These are phyloP conservation scores for Tetraodon nigroviridis DNA, from an alignment of 2,113 vertebrate species.

Conservation along the genomic window DNA sequence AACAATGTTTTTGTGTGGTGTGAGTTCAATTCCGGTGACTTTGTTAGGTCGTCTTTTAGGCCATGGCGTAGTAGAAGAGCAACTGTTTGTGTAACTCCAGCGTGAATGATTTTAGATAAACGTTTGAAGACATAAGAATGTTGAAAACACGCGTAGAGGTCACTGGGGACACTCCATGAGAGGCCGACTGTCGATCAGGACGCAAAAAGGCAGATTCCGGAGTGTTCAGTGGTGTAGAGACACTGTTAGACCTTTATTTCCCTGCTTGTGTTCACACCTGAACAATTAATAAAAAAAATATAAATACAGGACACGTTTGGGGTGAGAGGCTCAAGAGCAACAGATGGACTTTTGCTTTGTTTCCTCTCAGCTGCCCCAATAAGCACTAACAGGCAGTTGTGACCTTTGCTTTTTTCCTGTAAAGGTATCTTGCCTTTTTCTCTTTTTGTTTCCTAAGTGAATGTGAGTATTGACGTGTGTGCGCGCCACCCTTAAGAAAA, in stretches of 20 bases:
- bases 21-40: slow-evolving; percentile 61
- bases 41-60: slow-evolving; percentile 70
- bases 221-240: slow-evolving; percentile 63
- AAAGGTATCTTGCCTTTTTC: slow-evolving; percentile 71
- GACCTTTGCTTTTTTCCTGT: slow-evolving; percentile 67
- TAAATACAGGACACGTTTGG: slow-evolving; percentile 30
- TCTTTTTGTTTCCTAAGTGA: slow-evolving; percentile 54
- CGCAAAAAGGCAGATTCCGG: slow-evolving; percentile 37
- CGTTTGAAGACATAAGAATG: slow-evolving; percentile 79
- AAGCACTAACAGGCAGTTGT: slow-evolving; percentile 73
- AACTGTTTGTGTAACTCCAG: slow-evolving; percentile 70
- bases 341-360: slow-evolving; percentile 53
- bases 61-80: slow-evolving; percentile 69
- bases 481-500: slow-evolving; percentile 69
- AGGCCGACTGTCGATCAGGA: slow-evolving; percentile 48
- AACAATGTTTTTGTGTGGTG: slow-evolving; percentile 61
- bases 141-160: slow-evolving; percentile 68
- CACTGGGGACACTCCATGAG: slow-evolving; percentile 62
- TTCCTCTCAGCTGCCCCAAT: slow-evolving; percentile 63
- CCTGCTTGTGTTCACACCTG: slow-evolving; percentile 52
- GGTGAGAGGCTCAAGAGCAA: slow-evolving; percentile 44
- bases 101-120: slow-evolving; percentile 71
- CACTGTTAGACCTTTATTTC: slow-evolving; percentile 70
- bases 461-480: slow-evolving; percentile 75
- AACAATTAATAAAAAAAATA: slow-evolving; percentile 1